Conservation (phyloP, 2,113 vertebrate species). For the Tympanuchus pallidicinctus region DNA sequence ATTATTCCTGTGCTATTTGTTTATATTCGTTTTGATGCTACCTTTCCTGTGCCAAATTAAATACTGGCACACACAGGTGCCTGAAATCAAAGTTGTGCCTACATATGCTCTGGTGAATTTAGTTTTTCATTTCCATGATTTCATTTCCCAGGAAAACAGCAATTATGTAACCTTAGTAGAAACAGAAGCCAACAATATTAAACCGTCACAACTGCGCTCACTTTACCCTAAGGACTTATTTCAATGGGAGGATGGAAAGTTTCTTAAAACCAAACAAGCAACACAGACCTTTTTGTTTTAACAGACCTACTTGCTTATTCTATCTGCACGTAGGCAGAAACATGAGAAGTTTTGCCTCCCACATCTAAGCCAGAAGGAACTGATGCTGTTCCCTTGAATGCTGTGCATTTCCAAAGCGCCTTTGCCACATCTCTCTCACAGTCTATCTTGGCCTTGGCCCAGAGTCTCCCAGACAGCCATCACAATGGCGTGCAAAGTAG, state of each 20-base stretch:
- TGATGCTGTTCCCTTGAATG: background rate
- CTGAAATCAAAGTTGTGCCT: slow-evolving; percentile 63
- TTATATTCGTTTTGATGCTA: slow-evolving; percentile 54
- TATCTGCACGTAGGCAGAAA: slow-evolving; percentile 45
- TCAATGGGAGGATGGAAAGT: slow-evolving; percentile 66
- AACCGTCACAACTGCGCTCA: background rate
- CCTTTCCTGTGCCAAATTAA: slow-evolving; percentile 50
- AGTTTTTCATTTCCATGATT: slow-evolving; percentile 57
- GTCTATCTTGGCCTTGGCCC: background rate
- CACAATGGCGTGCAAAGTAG: background rate
- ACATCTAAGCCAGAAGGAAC: background rate
- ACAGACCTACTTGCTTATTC: background rate
- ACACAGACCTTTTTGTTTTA: slow-evolving; percentile 46
- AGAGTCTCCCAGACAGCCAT: background rate
- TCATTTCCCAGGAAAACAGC: slow-evolving; percentile 59
- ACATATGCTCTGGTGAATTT: slow-evolving; percentile 25
- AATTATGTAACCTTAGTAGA: slow-evolving; percentile 54
- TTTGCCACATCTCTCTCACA: background rate
- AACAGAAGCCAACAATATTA: slow-evolving; percentile 35
- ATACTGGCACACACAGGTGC: slow-evolving; percentile 61
- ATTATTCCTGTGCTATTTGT: slow-evolving; percentile 45
- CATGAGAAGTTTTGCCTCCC: background rate
- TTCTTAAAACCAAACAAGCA: slow-evolving; percentile 64
- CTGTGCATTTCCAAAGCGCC: background rate
- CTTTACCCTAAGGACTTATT: slow-evolving; percentile 33